Evolutionary conservation across 2,797 vertebrate species (phyloP).

Genomic region (Scolopax bukidnonensis): DNA sequence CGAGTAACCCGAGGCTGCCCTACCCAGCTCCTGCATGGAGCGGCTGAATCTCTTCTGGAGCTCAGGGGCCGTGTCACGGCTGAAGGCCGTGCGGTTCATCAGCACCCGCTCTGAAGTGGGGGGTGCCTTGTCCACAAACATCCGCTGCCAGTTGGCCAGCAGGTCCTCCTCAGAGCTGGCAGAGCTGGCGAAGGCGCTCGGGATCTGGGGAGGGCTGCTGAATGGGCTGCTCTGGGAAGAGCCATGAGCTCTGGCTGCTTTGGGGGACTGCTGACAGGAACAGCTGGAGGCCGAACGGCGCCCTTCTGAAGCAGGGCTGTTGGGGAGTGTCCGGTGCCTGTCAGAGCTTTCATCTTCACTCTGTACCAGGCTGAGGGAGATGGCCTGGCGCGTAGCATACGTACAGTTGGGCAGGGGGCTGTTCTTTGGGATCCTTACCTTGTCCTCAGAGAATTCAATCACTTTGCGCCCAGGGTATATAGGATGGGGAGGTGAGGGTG

Average conservation of each 20-base stretch:
- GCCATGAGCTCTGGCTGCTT: constrained; percentile 44
- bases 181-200: constrained; percentile 87
- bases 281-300: constrained; percentile 59
- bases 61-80: constrained; percentile 83
- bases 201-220: constrained; percentile 79
- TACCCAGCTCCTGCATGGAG: constrained; percentile 76
- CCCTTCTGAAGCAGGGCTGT: constrained; percentile 83
- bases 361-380: constrained; percentile 94
- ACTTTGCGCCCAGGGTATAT: constrained; percentile 94
- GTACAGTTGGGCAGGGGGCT: constrained; percentile 97
- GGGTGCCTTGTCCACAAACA: constrained; percentile 93
- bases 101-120: constrained; percentile 77
- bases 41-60: constrained; percentile 80
- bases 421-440: constrained; percentile 95
- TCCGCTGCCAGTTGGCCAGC: constrained; percentile 93
- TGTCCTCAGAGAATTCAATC: constrained; percentile 96
- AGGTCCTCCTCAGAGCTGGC: constrained; percentile 94
- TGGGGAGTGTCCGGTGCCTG: constrained; percentile 77
- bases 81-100: constrained; percentile 88
- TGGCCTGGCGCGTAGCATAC: constrained; percentile 94
- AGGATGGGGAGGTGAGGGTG: constrained; percentile 86
- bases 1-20: constrained; percentile 77
- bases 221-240: constrained; percentile 87
- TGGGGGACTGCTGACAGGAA: constrained; percentile 68
- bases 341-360: constrained; percentile 79